Evolutionary conservation across 2,113 vertebrate genomes (phyloP), one percentile per base, ranked within the genome.

Genomic region (Blennius ocellaris): DNA sequence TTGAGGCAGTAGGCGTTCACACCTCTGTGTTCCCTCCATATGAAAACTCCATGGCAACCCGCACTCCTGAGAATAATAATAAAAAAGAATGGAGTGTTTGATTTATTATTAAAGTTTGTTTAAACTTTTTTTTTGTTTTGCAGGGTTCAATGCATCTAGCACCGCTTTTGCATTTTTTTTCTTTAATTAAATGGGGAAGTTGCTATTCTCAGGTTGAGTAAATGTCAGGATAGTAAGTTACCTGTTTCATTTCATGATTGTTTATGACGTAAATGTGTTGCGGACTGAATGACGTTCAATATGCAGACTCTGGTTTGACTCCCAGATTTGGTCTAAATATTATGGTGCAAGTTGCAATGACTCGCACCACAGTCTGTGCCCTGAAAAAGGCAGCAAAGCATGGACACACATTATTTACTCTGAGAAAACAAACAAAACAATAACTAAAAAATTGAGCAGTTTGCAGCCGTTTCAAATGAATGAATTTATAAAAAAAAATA

Each of bases 41-140:
- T 63, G 11, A 79, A 82, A 78, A 71, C 74, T 69, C 83, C 78
- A 82, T 82, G 81, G 83, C 73, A 82, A 87, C 76, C 40, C 43
- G 52, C 10, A 48, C 57, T 64, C 21, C 43, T 65, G 30, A 65
- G 44, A 64, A 21, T 21, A 54, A 54, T 53, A 37, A 36, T 11
- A 56, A 62, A 72, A 72, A 17, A n/a, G 0, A 48, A 76, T 53
- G 37, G 44, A 44, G 21, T 3, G 5, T 48, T 63, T 53, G 8
- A 59, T 61, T 63, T 37, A 36, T 67, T 63, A 63, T 49, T 30
- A 43, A 73, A 40, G 40, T 57, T 83, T 75, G 7, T 63, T 49
- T 66, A 5, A 69, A 47, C 16, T 60, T 16, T 17, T 64, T 21
- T 52, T 60, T 16, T 17, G 60, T 21, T 52, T n/a, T 30, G 4